Conservation (phyloP, 2,888 invertebrate genomes). For the Linyphia triangularis region DNA sequence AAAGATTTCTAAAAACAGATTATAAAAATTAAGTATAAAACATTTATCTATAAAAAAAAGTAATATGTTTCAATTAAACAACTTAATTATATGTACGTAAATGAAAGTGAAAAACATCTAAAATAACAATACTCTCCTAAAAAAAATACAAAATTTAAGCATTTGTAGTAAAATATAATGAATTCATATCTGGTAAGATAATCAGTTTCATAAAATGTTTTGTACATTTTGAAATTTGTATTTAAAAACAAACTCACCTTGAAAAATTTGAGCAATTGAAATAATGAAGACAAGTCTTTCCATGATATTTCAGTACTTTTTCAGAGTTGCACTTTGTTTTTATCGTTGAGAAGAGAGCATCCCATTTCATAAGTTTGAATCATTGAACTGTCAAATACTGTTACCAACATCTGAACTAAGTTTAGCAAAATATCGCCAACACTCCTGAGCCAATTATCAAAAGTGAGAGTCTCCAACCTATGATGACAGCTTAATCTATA, state of each 20-base stretch:
- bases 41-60: too few species aligned
- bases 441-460: too few species aligned
- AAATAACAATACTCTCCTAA: too few species aligned
- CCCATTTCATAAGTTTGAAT: not conserved
- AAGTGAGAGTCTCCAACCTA: too few species aligned
- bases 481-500: too few species aligned
- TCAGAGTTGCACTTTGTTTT: not conserved
- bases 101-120: not conserved
- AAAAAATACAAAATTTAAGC: too few species aligned
- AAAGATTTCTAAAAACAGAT: too few species aligned
- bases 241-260: slow-evolving; percentile 43
- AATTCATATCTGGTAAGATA: too few species aligned
- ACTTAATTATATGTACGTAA: not conserved
- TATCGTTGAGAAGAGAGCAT: not conserved
- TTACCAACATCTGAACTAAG: not conserved
- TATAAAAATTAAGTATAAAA: too few species aligned
- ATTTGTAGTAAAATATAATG: not conserved
- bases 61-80: too few species aligned
- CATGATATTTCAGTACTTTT: slow-evolving; percentile 40
- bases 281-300: slow-evolving; percentile 34
- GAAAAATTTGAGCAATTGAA: slow-evolving; percentile 31
- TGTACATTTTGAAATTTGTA: too few species aligned
- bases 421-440: not conserved
- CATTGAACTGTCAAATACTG: not conserved
- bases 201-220: too few species aligned